Evolutionary conservation across 2,113 vertebrate genomes (phyloP), one percentile per base, ranked within the genome.

Genomic region (Panthera leo): DNA sequence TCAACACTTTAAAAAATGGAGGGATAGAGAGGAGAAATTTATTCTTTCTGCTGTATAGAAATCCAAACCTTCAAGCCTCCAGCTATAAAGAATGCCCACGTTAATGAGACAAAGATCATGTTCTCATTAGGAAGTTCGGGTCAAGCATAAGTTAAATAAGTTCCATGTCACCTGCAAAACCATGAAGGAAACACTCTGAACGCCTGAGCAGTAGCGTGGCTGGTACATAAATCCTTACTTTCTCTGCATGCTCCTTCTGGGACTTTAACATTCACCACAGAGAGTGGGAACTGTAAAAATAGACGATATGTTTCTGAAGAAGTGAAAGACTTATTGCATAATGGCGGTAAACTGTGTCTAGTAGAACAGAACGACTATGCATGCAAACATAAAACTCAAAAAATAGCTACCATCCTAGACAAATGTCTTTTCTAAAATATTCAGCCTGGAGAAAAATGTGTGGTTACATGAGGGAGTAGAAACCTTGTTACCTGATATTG

Each of bases 291-390:
- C 92, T 89, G 55, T 79, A 93, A 96, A 97, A 97, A 95, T 80
- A 98, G 96, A 91, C 31, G 34, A 11, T 25, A 3, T 80, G 91
- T 94, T 97, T 97, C 97, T 84, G 89, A 97, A 98, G 96, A 97
- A 96, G 97, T 82, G 96, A 97, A 97, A 98, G 96, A 93, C 95
- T 80, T 71, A 95, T 93, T 98, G 96, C 97, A 45, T 95, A 91
- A 96, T 14, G 94, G 93, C 11, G 78, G 90, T 67, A 80, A 96
- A 78, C 92, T 87, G 19, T 55, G 91, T 88, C 96, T 93, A 31
- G 94, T 55, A 25, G 91, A 90, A 89, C 55, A 55, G 76, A n/a
- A 55, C 4, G 16, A 89, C 53, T 45, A 3, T 42, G 82, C 55
- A 10, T 63, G 88, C 94, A 84, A 91, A 93, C 89, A 82, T 3